Conservation (phyloP, 2,113 vertebrate species). For the Triplophysa rosa region DNA sequence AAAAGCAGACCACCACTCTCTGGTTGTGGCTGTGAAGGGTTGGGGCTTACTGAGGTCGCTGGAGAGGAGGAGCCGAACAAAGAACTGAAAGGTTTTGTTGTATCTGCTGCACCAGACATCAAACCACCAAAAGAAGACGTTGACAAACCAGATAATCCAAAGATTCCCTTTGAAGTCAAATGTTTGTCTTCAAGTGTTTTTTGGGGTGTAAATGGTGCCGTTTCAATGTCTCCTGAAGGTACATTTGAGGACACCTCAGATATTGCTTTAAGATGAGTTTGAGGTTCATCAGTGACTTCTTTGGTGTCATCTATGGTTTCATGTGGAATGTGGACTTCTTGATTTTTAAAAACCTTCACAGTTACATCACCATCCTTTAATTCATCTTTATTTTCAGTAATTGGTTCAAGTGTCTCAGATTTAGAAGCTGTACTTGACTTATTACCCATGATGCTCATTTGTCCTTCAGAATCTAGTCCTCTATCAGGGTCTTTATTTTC, state of each 20-base stretch:
- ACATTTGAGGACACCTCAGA: conserved; percentile 23
- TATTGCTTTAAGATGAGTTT: conserved; percentile 17
- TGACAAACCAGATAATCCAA: conserved; percentile 76
- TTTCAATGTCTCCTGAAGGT: not conserved
- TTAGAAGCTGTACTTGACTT: conserved; percentile 23
- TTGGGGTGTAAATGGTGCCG: conserved; percentile 2
- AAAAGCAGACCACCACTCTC: conserved; percentile 77
- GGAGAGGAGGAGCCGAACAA: conserved; percentile 75
- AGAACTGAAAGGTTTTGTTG: conserved; percentile 78
- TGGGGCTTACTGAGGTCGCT: conserved; percentile 58
- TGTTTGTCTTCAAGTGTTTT: conserved; percentile 43
- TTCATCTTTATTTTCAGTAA: conserved; percentile 54
- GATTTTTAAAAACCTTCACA: conserved; percentile 48
- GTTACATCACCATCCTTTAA: conserved; percentile 51
- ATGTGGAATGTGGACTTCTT: conserved; percentile 32
- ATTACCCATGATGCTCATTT: not conserved
- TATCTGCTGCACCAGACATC: conserved; percentile 73
- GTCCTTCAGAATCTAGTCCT: conserved; percentile 32
- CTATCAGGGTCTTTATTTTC: conserved; percentile 34
- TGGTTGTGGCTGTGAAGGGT: conserved; percentile 55
- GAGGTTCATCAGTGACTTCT: not conserved
- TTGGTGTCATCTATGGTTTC: conserved; percentile 34
- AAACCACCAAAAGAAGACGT: conserved; percentile 77
- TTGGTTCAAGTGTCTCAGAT: not conserved
- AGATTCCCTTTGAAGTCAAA: conserved; percentile 61